Conservation (phyloP, 2,797 vertebrate species). For the Threskiornis aethiopicus region DNA sequence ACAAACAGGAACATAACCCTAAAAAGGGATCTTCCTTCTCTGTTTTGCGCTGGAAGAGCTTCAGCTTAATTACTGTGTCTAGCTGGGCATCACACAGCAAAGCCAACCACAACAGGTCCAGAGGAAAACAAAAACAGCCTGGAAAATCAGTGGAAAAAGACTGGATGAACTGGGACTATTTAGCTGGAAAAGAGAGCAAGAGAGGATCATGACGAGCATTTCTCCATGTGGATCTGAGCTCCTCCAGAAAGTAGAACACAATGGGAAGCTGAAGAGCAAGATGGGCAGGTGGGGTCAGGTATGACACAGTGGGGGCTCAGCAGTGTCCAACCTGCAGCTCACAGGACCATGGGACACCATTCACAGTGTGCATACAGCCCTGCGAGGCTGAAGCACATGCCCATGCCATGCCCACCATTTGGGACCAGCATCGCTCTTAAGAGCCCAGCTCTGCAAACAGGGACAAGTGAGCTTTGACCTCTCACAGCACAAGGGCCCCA, state of each 20-base stretch:
- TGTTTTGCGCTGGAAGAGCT: background rate
- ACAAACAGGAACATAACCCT: background rate
- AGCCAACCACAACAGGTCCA: background rate
- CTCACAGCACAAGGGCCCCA: background rate
- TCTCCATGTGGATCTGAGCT: background rate
- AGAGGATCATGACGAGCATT: background rate
- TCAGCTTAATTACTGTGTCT: background rate
- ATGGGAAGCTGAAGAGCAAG: background rate
- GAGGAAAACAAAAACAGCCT: background rate
- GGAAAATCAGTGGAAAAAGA: background rate
- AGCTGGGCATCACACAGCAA: background rate
- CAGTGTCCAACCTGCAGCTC: background rate
- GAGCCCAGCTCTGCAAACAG: background rate
- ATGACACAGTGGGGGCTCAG: background rate
- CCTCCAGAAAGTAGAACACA: background rate
- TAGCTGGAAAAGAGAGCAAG: background rate
- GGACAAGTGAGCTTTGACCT: background rate
- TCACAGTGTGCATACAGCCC: background rate
- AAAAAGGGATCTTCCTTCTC: background rate
- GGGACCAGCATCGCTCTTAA: background rate
- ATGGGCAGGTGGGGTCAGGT: background rate
- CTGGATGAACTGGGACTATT: background rate
- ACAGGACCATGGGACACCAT: rapidly evolving
- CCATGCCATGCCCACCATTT: background rate
- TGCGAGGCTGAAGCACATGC: too few species aligned